These are phyloP conservation scores for Aurelia sp. DNA, from an alignment of 30 jellyfish, hydroid and myxozoan genomes.

Conservation along the genomic window DNA sequence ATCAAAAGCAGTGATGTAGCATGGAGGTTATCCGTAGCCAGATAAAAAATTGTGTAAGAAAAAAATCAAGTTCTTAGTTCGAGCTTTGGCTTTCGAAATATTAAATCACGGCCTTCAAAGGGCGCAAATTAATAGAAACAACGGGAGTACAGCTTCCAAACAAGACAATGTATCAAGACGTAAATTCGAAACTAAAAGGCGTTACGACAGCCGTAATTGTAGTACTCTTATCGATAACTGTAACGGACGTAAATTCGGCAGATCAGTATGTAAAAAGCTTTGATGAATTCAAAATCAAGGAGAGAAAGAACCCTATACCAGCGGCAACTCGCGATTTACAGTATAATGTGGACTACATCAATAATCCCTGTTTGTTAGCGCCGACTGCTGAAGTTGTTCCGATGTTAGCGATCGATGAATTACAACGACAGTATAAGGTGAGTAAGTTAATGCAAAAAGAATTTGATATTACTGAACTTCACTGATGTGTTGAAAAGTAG, in stretches of 20 bases:
- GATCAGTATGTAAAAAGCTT: slow-evolving; percentile 35
- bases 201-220: background rate
- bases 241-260: no score
- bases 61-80: no score
- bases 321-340: slow-evolving; percentile 61
- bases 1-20: no score
- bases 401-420: slow-evolving; percentile 55
- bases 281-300: slow-evolving; percentile 60
- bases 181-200: no score
- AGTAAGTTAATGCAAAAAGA: background rate
- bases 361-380: slow-evolving; percentile 62
- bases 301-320: slow-evolving; percentile 63
- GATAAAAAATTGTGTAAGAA: no score
- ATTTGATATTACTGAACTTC: background rate
- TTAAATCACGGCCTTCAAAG: no score
- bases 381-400: slow-evolving; percentile 70
- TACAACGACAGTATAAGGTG: slow-evolving; percentile 71
- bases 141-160: no score
- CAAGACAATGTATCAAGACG: no score
- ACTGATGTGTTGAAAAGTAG: no score
- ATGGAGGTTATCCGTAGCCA: no score
- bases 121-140: no score
- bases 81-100: no score
- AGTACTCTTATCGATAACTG: background rate
- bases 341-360: slow-evolving; percentile 55